Percentiles rank a stretch among this genome's conserved stretches.
phyloP scores from a whole-genome alignment of 1,140 invertebrate genomes.

The Leptinotarsa lineolata region DNA sequence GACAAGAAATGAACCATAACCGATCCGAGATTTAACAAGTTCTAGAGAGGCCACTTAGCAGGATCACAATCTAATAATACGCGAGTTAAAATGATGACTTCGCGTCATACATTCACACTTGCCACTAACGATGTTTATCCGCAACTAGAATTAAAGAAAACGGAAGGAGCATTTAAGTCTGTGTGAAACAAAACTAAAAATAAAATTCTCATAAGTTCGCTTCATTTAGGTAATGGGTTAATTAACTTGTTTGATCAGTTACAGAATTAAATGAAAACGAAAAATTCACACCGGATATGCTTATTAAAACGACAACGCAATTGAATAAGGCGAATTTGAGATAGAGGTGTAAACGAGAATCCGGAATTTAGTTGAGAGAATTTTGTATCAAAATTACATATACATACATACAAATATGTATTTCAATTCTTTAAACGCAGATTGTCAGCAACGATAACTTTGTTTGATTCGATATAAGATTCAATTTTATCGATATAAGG shows the following conservation, averaged over 20 bases:
- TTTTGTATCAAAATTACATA: too few relatives aligned
- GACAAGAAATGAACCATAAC: background rate
- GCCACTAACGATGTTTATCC: slow-evolving; percentile 50
- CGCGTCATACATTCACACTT: slow-evolving; percentile 51
- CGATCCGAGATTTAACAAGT: background rate
- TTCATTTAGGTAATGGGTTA: slow-evolving; percentile 20
- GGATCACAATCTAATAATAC: slow-evolving; percentile 6
- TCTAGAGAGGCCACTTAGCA: slow-evolving; percentile 13
- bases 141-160: slow-evolving; percentile 48
- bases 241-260: slow-evolving; percentile 17
- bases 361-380: too few relatives aligned
- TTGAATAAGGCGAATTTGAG: slow-evolving; percentile 7
- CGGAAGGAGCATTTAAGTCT: slow-evolving; percentile 51
- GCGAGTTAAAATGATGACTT: slow-evolving; percentile 49
- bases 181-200: slow-evolving; percentile 32
- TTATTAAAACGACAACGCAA: slow-evolving; percentile 9
- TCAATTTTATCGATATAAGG: too few relatives aligned
- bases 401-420: too few relatives aligned
- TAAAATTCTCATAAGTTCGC: slow-evolving; percentile 30
- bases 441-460: too few relatives aligned
- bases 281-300: slow-evolving; percentile 25
- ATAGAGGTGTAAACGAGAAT: background rate
- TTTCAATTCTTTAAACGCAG: too few relatives aligned
- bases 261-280: background rate
- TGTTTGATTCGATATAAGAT: too few relatives aligned